Evolutionary conservation across 2,797 vertebrate species (phyloP).

Genomic region (Danio jaintianensis): DNA sequence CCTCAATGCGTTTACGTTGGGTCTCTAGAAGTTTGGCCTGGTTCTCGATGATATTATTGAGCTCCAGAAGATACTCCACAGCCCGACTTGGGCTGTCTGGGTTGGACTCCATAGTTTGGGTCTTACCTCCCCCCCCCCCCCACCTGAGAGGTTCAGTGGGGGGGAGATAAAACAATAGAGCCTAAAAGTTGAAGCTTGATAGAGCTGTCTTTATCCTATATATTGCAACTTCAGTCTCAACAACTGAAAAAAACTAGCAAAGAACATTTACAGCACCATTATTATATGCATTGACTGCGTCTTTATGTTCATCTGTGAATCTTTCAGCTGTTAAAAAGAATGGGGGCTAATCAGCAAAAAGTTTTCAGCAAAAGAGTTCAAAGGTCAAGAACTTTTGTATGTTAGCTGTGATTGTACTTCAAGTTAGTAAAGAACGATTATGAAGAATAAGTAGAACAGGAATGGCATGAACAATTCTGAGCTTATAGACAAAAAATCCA

Average conservation of each 20-base stretch:
- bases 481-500: conserved; percentile 25
- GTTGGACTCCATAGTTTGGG: conserved; percentile 67
- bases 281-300: background rate
- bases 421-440: background rate
- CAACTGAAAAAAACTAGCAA: background rate
- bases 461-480: conserved; percentile 12
- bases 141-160: conserved; percentile 79
- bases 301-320: conserved; percentile 4
- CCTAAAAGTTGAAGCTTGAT: background rate
- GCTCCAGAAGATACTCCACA: conserved; percentile 92
- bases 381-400: conserved; percentile 2
- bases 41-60: conserved; percentile 94
- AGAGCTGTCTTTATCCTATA: background rate
- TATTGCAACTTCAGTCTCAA: conserved; percentile 8
- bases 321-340: background rate
- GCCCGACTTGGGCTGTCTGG: conserved; percentile 90
- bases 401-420: conserved; percentile 6
- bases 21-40: conserved; percentile 93
- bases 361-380: background rate
- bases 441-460: background rate
- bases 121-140: conserved; percentile 74
- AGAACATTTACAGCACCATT: conserved; percentile 13
- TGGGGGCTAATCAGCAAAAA: background rate
- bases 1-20: conserved; percentile 88
- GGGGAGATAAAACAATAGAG: conserved; percentile 58